A percentile compares a stretch with the other conserved stretches of the same genome.
Conservation (phyloP, 2,113 vertebrate genomes). For the Alexandromys fortis region DNA sequence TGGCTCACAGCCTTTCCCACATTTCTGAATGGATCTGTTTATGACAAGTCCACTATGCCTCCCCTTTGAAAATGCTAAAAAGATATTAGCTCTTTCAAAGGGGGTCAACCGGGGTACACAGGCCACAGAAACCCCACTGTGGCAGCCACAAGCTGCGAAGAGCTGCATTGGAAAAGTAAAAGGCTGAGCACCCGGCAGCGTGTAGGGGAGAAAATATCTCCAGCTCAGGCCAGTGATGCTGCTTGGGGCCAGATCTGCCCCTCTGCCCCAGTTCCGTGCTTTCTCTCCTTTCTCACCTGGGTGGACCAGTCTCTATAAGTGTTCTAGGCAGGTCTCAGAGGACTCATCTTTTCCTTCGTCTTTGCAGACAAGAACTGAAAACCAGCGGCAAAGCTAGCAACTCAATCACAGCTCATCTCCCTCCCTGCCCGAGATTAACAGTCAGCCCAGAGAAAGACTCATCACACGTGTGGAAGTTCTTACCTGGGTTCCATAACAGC, state of each 20-base stretch:
- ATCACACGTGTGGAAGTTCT: conserved; percentile 65
- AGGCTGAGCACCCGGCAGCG: background rate
- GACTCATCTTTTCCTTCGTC: background rate
- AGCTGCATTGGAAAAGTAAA: background rate
- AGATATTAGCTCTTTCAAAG: conserved; percentile 34
- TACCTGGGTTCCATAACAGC: conserved; percentile 83
- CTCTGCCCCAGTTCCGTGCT: background rate
- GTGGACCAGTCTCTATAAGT: background rate
- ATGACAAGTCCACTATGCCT: background rate
- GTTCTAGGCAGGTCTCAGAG: background rate
- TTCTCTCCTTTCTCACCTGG: background rate
- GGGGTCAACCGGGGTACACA: background rate
- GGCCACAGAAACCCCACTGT: background rate
- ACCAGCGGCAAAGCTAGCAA: background rate
- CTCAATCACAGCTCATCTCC: background rate
- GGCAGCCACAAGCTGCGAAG: background rate
- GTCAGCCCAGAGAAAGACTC: conserved; percentile 37
- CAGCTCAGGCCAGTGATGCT: background rate
- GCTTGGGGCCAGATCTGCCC: background rate
- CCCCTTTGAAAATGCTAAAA: conserved; percentile 60
- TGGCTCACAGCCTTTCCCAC: conserved; percentile 30
- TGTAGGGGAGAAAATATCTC: background rate
- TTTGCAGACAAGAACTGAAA: background rate
- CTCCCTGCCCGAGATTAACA: background rate
- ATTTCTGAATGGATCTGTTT: conserved; percentile 62